phyloP scores from a whole-genome alignment of 2,797 vertebrate species.

The Pseudochirops cupreus region DNA sequence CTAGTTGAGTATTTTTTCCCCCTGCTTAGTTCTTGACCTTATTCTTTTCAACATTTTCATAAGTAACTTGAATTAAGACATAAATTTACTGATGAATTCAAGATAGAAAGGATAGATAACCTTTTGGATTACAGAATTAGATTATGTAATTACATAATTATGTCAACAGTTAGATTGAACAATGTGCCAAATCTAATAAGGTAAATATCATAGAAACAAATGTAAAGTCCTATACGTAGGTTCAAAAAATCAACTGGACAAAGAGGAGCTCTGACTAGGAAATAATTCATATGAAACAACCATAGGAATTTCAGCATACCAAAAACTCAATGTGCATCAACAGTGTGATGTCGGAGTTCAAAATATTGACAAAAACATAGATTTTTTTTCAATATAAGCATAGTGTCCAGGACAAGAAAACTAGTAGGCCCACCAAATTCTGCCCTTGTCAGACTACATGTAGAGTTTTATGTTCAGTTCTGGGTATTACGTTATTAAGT shows the following conservation, averaged over 20 bases:
- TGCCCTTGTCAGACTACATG: not conserved
- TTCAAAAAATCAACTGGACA: not conserved
- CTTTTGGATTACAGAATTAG: not conserved
- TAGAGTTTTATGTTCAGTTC: not conserved
- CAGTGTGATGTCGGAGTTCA: not conserved
- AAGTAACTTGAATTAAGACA: not conserved
- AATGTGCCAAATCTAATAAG: not conserved
- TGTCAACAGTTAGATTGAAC: not conserved
- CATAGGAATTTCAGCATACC: not conserved
- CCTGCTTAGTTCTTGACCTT: not conserved
- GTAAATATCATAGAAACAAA: not conserved
- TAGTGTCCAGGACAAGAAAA: not conserved
- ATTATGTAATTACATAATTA: not conserved
- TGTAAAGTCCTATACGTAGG: not conserved
- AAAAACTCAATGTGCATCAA: not conserved
- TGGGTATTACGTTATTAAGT: not conserved
- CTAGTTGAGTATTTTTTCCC: not conserved
- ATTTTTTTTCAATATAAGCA: not conserved
- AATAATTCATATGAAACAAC: not conserved
- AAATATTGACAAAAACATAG: not conserved
- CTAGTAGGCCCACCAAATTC: not conserved
- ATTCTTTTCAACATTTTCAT: not conserved
- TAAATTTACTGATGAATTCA: not conserved
- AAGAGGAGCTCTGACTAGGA: not conserved
- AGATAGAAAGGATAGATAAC: not conserved